Evolutionary conservation across 2,888 invertebrate genomes (phyloP), one percentile per base, ranked within the genome.

Genomic region (Stenchaetothrips biformis): DNA sequence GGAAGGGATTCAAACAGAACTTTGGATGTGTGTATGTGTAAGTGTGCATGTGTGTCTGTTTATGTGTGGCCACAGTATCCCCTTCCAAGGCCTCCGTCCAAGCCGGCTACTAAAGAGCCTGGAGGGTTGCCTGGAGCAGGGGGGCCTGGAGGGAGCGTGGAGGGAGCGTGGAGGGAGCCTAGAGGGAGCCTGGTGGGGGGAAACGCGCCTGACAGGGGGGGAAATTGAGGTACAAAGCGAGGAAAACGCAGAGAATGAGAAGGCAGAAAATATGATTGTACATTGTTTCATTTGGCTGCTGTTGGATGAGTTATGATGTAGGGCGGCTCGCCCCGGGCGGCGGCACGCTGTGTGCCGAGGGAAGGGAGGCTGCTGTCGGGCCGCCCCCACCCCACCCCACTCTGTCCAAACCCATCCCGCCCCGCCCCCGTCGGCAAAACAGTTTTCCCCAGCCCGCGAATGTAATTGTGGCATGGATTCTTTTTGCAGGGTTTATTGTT

Each of bases 241-340:
- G 67, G 67, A 25, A 25, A 25, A 25, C 67, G 67, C 67, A 9
- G 67, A 25, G 67, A 74, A 74, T 74, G 67, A 74, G 67, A 74
- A 74, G 67, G 67, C 67, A 74, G 67, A 74, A 74, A 74, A 74
- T 74, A 74, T 74, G 67, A 74, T 74, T 74, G 67, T 74, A 74
- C 67, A 74, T 74, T 74, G 67, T 74, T 74, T 74, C 67, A 74
- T 74, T 74, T 74, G 67, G 67, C 67, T 74, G 67, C 67, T 74
- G 67, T 74, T 74, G 67, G 67, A 74, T 74, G 67, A 74, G 67
- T 74, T 74, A 74, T 74, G 67, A 25, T 7, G 67, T 25, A 21
- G 25, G 67, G 67, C 18, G 59, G 59, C 59, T 18, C 59, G 59
- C 59, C 18, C 59, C 59, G 37, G 37, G 37, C 37, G 37, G 37